Base-by-base conservation (phyloP, 2,888 invertebrate genomes). In the Uloborus plumipes region DNA sequence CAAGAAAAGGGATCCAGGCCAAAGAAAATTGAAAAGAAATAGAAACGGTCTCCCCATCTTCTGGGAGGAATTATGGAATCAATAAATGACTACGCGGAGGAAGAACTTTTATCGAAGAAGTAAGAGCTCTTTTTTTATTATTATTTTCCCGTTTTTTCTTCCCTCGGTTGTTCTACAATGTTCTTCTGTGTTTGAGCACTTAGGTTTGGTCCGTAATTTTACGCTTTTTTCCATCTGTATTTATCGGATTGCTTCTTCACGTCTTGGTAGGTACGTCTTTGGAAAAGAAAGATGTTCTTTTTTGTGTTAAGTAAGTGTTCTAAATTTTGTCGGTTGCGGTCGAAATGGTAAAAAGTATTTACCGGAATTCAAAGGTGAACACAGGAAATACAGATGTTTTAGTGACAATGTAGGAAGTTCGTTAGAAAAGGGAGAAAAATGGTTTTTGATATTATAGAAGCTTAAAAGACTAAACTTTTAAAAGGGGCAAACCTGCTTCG, bases 21-120 rank as follows among this genome's bases (percentile, higher is more conserved):
- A 22, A 66, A 76, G 70, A 78, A 71, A 78, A 78, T 78, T 78
- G 77, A 78, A 78, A 78, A 78, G 77, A 78, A 78, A 78, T 78
- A 77, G 69, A 78, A 78, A 78, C 65, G 77, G 77, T 62, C 65
- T 71, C 39, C 77, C 77, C 77, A 78, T 78, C 77, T 78, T 71
- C 70, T 50, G 77, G 77, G 77, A 78, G 77, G 71, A 78, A 78
- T 78, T 78, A 78, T 78, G 77, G 71, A 78, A 78, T 78, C 77
- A 71, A 78, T 78, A 78, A 78, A 78, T 78, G 70, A 71, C 77
- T 78, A 58, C 66, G 74, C 58, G 69, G 77, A 51, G 77, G 62
- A 78, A 78, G 9, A 78, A 78, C 77, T 78, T 77, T 78, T 78
- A 78, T 78, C 77, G 77, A 69, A 69, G 69, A 61, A 76, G 69